Percentiles rank a stretch among this genome's conserved stretches.
Conservation (phyloP, 1,140 invertebrate species). For the Frieseomelitta varia region DNA sequence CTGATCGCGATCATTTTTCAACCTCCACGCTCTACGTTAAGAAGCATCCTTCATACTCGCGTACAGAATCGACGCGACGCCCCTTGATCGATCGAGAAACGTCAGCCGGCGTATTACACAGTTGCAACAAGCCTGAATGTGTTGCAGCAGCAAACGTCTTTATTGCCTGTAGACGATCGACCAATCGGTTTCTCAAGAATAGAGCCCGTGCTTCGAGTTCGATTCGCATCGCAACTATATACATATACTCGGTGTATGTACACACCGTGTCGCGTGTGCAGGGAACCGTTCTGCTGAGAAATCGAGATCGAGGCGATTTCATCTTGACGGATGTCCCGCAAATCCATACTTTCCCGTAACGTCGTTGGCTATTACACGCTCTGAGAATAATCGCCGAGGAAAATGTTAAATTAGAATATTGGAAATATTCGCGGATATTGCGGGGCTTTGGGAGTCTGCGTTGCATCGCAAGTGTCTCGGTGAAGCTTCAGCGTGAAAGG, state of each 20-base stretch:
- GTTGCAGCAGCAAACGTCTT: not conserved
- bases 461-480: too few species aligned
- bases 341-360: not conserved
- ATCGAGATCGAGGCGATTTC: not conserved
- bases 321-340: not conserved
- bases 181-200: not conserved
- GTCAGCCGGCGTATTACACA: not conserved
- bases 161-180: slow-evolving; percentile 19
- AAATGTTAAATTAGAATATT: slow-evolving; percentile 4
- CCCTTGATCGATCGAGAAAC: slow-evolving; percentile 9
- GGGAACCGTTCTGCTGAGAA: not conserved
- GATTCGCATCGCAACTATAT: not conserved
- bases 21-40: not conserved
- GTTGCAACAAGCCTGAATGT: not conserved
- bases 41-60: not conserved
- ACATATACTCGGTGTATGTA: too few species aligned
- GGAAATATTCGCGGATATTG: not conserved
- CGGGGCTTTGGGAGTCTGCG: not conserved
- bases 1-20: not conserved
- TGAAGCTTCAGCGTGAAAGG: not conserved
- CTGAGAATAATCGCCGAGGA: not conserved
- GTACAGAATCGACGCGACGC: not conserved
- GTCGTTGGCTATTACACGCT: not conserved
- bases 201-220: not conserved
- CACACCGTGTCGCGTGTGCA: not conserved